These are phyloP conservation scores for Corapipo altera DNA, from an alignment of 2,113 vertebrate species.

Conservation along the genomic window DNA sequence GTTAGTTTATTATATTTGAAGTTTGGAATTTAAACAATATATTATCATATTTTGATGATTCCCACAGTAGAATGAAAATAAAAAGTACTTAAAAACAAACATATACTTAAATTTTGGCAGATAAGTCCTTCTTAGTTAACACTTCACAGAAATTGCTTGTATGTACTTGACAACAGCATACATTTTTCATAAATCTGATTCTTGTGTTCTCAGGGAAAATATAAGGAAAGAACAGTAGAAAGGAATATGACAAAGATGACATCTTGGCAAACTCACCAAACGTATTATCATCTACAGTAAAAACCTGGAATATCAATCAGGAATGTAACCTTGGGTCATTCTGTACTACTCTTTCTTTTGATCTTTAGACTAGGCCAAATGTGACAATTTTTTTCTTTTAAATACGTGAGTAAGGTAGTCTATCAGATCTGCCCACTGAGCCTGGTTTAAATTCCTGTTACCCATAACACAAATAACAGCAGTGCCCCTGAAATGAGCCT, in stretches of 20 bases:
- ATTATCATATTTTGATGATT: conserved; percentile 70
- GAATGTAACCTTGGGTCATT: background rate
- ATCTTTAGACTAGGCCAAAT: background rate
- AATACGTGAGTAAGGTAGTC: background rate
- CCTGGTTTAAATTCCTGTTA: background rate
- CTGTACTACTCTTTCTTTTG: background rate
- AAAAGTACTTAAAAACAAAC: conserved; percentile 62
- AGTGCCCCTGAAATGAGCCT: background rate
- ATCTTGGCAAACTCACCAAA: conserved; percentile 38
- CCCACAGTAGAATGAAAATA: conserved; percentile 58
- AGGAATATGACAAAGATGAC: conserved; percentile 54
- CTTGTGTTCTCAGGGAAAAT: conserved; percentile 59
- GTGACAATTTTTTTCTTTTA: background rate
- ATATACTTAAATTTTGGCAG: conserved; percentile 64
- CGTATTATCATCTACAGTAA: conserved; percentile 20
- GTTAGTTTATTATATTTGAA: conserved; percentile 65
- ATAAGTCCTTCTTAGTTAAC: conserved; percentile 68
- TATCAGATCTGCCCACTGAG: background rate
- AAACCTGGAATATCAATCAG: conserved; percentile 17
- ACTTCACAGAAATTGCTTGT: conserved; percentile 71
- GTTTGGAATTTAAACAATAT: conserved; percentile 46
- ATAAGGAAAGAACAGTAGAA: conserved; percentile 53
- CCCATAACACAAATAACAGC: background rate
- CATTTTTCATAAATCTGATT: conserved; percentile 71
- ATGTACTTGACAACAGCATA: conserved; percentile 67